Percentiles rank a stretch among this genome's conserved stretches.
Evolutionary conservation across 1,140 invertebrate genomes (phyloP).

Genomic region (Camponotus floridanus): DNA sequence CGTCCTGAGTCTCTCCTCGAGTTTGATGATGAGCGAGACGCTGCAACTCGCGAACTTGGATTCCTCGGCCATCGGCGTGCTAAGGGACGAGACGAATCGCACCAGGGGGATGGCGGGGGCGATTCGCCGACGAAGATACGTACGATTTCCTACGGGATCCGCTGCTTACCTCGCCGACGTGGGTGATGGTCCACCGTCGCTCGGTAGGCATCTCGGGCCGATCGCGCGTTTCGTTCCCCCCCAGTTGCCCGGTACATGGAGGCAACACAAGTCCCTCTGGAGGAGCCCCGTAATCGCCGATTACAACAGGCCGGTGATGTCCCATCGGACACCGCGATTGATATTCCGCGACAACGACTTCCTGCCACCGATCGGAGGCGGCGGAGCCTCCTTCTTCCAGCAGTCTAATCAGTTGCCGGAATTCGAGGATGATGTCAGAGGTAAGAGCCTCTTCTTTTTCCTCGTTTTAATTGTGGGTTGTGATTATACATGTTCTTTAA

Average conservation of each 20-base stretch:
- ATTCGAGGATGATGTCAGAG: conserved; percentile 83
- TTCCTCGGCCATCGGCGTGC: not conserved
- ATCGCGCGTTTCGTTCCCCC: conserved; percentile 72
- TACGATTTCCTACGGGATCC: conserved; percentile 72
- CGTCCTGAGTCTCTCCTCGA: conserved; percentile 71
- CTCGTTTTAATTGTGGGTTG: not conserved
- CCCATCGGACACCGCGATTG: conserved; percentile 85
- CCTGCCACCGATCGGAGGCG: conserved; percentile 75
- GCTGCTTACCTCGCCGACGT: conserved; percentile 74
- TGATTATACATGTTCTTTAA: not conserved
- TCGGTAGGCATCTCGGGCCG: conserved; percentile 75
- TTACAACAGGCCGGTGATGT: conserved; percentile 84
- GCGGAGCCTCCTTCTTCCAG: conserved; percentile 81
- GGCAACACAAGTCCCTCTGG: conserved; percentile 83
- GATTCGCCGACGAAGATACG: conserved; percentile 77
- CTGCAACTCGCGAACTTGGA: not conserved
- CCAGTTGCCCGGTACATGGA: conserved; percentile 75
- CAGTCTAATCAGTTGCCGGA: conserved; percentile 83
- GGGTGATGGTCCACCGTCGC: conserved; percentile 58
- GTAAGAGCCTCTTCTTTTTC: conserved; percentile 70
- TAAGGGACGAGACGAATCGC: conserved; percentile 41
- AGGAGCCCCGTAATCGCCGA: conserved; percentile 73
- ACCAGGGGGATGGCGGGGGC: conserved; percentile 17
- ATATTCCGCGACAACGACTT: conserved; percentile 86
- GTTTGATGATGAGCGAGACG: conserved; percentile 34